Evolutionary conservation across 2,113 vertebrate genomes (phyloP).

Genomic region (Numida meleagris): DNA sequence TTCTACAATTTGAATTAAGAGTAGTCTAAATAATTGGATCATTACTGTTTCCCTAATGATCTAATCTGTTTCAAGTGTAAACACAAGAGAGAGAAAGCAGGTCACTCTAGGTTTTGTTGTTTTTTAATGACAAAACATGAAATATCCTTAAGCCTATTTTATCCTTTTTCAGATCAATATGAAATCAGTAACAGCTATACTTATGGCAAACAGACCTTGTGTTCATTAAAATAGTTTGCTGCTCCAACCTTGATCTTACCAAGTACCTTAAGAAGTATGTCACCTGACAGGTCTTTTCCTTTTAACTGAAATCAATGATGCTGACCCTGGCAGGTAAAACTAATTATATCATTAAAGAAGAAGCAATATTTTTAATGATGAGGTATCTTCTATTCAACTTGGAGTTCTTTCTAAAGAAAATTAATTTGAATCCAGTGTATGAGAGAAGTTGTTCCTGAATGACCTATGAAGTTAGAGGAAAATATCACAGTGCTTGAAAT

Average conservation of each 20-base stretch:
- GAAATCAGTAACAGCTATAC: conserved; percentile 46
- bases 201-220: conserved; percentile 29
- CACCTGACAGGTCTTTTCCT: conserved; percentile 3
- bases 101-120: conserved; percentile 31
- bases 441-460: not conserved
- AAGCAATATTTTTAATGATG: conserved; percentile 46
- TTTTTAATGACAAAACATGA: conserved; percentile 49
- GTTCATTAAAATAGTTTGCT: conserved; percentile 55
- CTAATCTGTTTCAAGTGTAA: conserved; percentile 54
- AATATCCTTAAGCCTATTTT: conserved; percentile 40
- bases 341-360: conserved; percentile 55
- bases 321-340: conserved; percentile 30
- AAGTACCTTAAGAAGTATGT: conserved; percentile 41
- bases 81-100: conserved; percentile 25
- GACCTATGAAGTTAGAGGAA: not conserved
- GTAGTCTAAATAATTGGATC: conserved; percentile 37
- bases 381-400: conserved; percentile 13
- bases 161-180: conserved; percentile 43
- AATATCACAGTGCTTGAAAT: not conserved
- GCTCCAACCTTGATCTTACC: conserved; percentile 29
- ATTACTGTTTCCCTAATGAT: conserved; percentile 26
- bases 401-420: not conserved
- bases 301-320: conserved; percentile 52
- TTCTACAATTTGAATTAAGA: conserved; percentile 21
- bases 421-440: not conserved